These are phyloP conservation scores for Abrostola tripartita DNA, from an alignment of 2,888 invertebrate genomes.

Conservation along the genomic window DNA sequence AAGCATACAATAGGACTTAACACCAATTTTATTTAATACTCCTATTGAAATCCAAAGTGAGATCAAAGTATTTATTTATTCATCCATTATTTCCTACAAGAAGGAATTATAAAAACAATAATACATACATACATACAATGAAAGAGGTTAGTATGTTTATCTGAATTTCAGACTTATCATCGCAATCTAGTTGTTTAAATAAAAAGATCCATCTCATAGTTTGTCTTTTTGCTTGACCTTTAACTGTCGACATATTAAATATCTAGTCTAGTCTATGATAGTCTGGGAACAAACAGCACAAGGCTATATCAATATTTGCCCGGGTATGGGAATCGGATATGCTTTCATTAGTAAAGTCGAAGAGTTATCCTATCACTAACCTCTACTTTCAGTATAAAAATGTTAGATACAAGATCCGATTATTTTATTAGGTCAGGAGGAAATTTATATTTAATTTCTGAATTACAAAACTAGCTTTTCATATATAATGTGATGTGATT, in stretches of 20 bases:
- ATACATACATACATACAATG: not conserved
- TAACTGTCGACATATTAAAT: not conserved
- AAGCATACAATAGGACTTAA: slow-evolving; percentile 37
- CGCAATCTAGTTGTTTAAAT: not conserved
- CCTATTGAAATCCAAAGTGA: slow-evolving; percentile 35
- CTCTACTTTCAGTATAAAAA: too few relatives aligned
- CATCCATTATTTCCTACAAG: slow-evolving; percentile 16
- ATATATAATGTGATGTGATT: too few relatives aligned
- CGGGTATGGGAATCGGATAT: not conserved
- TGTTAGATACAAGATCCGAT: too few relatives aligned
- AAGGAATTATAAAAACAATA: slow-evolving; percentile 15
- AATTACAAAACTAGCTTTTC: too few relatives aligned
- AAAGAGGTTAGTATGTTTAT: not conserved
- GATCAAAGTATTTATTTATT: slow-evolving; percentile 29
- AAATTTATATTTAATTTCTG: too few relatives aligned
- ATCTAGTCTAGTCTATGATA: not conserved
- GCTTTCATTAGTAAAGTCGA: not conserved
- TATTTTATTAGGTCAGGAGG: too few relatives aligned
- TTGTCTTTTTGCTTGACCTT: not conserved
- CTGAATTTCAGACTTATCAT: not conserved
- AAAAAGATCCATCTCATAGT: not conserved
- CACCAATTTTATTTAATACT: slow-evolving; percentile 23
- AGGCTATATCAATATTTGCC: not conserved
- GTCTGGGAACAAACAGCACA: not conserved
- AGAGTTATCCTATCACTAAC: too few relatives aligned